These are phyloP conservation scores for Odontocolon sp. DNA, from an alignment of 2,888 invertebrate genomes.

Conservation along the genomic window DNA sequence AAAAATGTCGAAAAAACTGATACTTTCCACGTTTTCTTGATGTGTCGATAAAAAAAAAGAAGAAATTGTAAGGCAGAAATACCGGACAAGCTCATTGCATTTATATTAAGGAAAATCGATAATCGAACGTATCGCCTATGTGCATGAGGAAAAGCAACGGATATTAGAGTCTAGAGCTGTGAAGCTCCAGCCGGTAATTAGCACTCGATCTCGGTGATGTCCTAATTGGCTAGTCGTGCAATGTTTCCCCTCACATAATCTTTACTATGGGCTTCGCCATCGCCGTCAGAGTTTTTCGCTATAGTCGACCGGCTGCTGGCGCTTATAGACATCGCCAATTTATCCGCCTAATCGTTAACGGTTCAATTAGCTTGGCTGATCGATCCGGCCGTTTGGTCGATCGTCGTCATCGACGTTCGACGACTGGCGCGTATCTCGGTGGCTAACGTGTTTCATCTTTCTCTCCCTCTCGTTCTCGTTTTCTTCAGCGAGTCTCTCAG, in stretches of 20 bases:
- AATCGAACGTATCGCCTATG: slow-evolving; percentile 29
- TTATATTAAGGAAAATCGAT: slow-evolving; percentile 43
- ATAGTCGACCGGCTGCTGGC: background rate
- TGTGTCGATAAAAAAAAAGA: background rate
- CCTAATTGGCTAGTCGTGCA: slow-evolving; percentile 46
- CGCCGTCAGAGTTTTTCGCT: background rate
- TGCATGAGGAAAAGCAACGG: slow-evolving; percentile 29
- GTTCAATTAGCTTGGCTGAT: slow-evolving; percentile 62
- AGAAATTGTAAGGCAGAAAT: background rate
- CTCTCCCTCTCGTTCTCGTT: slow-evolving; percentile 2
- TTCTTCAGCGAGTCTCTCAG: background rate
- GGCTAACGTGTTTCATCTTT: slow-evolving; percentile 14
- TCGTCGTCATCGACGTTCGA: slow-evolving; percentile 21
- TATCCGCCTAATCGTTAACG: slow-evolving; percentile 59
- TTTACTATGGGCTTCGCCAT: slow-evolving; percentile 26
- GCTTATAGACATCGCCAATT: slow-evolving; percentile 45
- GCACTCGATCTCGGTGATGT: slow-evolving; percentile 56
- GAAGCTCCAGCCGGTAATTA: slow-evolving; percentile 52
- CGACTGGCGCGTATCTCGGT: slow-evolving; percentile 33
- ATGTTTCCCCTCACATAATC: slow-evolving; percentile 38
- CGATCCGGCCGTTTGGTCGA: slow-evolving; percentile 43
- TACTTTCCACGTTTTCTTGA: too few relatives aligned
- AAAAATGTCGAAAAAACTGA: too few relatives aligned
- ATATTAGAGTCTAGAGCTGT: slow-evolving; percentile 50
- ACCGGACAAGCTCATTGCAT: slow-evolving; percentile 3